Evolutionary conservation across 1,140 invertebrate genomes (phyloP).

Genomic region (Asbolus verrucosus): DNA sequence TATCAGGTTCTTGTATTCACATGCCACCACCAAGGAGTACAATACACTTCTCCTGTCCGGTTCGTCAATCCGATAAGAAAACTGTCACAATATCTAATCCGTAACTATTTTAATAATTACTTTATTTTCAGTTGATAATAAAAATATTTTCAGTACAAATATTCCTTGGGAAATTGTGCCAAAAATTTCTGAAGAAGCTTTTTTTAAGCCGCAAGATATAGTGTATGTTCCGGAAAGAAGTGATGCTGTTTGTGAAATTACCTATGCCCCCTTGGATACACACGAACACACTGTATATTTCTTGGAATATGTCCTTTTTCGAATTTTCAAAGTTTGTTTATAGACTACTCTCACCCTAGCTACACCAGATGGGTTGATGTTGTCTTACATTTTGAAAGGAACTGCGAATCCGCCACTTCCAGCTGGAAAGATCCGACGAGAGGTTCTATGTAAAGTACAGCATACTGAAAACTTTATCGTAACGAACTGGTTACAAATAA

Average conservation of each 20-base stretch:
- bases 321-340: conserved; percentile 29
- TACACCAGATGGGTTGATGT: conserved; percentile 47
- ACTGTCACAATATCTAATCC: conserved; percentile 60
- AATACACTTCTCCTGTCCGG: conserved; percentile 60
- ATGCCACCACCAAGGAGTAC: conserved; percentile 62
- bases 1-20: conserved; percentile 62
- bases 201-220: conserved; percentile 22
- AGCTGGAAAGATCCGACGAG: conserved; percentile 45
- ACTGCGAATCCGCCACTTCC: conserved; percentile 42
- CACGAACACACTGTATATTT: not conserved
- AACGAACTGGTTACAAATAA: conserved; percentile 53
- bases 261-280: not conserved
- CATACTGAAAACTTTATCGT: conserved; percentile 46
- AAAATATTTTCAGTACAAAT: conserved; percentile 51
- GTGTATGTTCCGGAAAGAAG: not conserved
- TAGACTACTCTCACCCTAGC: conserved; percentile 50
- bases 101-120: conserved; percentile 48
- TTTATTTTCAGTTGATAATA: not conserved
- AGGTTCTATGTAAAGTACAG: conserved; percentile 53
- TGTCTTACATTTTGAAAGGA: conserved; percentile 52
- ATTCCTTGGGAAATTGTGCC: conserved; percentile 61
- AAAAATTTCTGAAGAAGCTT: conserved; percentile 63
- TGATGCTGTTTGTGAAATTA: conserved; percentile 7
- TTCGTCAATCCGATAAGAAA: conserved; percentile 58
- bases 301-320: not conserved